phyloP scores from a whole-genome alignment of 2,797 vertebrate genomes.

The Rhodeus uyekii region DNA sequence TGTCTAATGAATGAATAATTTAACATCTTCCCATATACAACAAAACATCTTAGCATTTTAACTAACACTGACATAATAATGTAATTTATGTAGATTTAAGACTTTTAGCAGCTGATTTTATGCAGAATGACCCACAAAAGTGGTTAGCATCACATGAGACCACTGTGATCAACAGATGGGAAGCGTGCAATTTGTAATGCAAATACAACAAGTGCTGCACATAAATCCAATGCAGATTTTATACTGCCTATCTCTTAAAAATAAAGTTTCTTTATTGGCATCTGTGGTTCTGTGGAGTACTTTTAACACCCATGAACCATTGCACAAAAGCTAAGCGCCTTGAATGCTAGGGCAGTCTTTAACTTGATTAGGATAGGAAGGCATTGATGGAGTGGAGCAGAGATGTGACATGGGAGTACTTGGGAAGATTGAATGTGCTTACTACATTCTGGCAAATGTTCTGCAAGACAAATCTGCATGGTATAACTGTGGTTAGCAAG shows the following conservation, averaged over 20 bases:
- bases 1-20: neutral
- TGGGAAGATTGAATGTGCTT: neutral
- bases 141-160: neutral
- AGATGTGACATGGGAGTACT: neutral
- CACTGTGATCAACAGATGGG: neutral
- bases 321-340: neutral
- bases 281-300: neutral
- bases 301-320: neutral
- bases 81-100: neutral
- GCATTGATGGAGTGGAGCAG: neutral
- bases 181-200: neutral
- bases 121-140: neutral
- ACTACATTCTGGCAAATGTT: neutral
- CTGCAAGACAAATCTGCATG: neutral
- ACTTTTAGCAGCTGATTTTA: neutral
- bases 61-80: slow-evolving; percentile 1
- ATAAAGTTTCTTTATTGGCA: neutral
- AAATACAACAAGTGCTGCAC: neutral
- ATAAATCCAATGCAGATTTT: neutral
- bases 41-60: neutral
- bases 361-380: slow-evolving; percentile 8
- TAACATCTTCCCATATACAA: neutral
- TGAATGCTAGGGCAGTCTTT: neutral
- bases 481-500: neutral
- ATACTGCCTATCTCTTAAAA: neutral